These are phyloP conservation scores for Morpho achilles DNA, from an alignment of 2,888 invertebrate species.

Conservation along the genomic window DNA sequence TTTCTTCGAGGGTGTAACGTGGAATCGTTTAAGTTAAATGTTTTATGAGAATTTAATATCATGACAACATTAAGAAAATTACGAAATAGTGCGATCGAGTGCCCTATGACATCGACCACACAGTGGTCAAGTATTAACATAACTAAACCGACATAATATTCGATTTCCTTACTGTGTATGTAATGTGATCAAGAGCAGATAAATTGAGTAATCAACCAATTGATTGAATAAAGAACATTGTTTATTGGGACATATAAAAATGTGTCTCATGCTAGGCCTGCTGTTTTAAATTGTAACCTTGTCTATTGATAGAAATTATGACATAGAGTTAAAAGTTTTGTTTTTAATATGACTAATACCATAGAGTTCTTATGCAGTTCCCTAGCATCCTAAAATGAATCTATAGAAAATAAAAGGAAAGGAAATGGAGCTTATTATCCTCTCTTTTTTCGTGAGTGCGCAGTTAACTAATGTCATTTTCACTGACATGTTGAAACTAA, in stretches of 20 bases:
- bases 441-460: too few relatives aligned
- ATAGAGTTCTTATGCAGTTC: too few relatives aligned
- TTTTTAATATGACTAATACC: too few relatives aligned
- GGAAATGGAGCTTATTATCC: too few relatives aligned
- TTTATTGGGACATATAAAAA: conserved; percentile 22
- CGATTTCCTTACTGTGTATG: conserved; percentile 57
- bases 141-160: conserved; percentile 45
- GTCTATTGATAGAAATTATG: conserved; percentile 5
- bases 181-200: conserved; percentile 56
- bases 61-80: conserved; percentile 33
- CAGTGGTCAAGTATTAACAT: conserved; percentile 40
- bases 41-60: neutral
- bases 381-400: too few relatives aligned
- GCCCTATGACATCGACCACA: conserved; percentile 55
- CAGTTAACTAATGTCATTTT: too few relatives aligned
- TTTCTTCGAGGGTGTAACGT: too few relatives aligned
- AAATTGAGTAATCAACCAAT: conserved; percentile 47
- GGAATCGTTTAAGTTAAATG: too few relatives aligned
- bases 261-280: conserved; percentile 15
- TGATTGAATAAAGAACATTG: conserved; percentile 35
- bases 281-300: conserved; percentile 15
- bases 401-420: too few relatives aligned
- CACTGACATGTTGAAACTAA: too few relatives aligned
- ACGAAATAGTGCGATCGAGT: conserved; percentile 57
- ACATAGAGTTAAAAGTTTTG: conserved; percentile 9